Evolutionary conservation across 2,113 vertebrate species (phyloP), one percentile per base, ranked within the genome.

Genomic region (Nibea albiflora): DNA sequence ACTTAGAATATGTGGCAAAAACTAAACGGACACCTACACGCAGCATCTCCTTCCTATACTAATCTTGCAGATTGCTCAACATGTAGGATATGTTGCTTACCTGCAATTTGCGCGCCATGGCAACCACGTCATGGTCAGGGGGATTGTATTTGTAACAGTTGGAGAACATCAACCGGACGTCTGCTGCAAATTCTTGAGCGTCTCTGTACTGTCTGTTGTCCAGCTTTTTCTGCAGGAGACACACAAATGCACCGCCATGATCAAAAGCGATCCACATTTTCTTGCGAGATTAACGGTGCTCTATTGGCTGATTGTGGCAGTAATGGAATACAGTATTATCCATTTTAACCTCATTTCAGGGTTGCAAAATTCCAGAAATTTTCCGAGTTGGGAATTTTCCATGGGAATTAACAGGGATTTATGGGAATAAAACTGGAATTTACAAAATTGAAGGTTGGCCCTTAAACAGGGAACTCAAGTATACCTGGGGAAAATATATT

Each of bases 121-220:
- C 94, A 69, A 98, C 97, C 64, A 98, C 97, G 71, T 98, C 97
- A 11, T 98, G 97, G 86, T 98, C 97, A 0, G 97, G 96, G 1
- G 97, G 97, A 87, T 98, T 98, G 91, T 98, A 98, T 62, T 98
- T 98, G 91, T 98, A 98, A 95, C 97, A 98, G 89, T 98, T 98
- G 80, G 97, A 98, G 92, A 98, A 98, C 97, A 98, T 98, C 93
- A 98, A 90, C 82, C 97, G 93, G 26, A 98, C 96, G 8, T 98
- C 97, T 3, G 96, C 95, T 4, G 97, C 97, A 80, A 98, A 97
- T 69, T 98, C 97, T 94, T 97, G 97, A 84, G 97, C 95, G 3
- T 97, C 97, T 22, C 96, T 92, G 90, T 98, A 98, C 46, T 97
- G 96, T 56, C 95, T 90, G 79, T 73, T 94, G 89, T 98, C 97